Base-by-base conservation (phyloP, 2,888 invertebrate genomes). In the Lydus trimaculatus region DNA sequence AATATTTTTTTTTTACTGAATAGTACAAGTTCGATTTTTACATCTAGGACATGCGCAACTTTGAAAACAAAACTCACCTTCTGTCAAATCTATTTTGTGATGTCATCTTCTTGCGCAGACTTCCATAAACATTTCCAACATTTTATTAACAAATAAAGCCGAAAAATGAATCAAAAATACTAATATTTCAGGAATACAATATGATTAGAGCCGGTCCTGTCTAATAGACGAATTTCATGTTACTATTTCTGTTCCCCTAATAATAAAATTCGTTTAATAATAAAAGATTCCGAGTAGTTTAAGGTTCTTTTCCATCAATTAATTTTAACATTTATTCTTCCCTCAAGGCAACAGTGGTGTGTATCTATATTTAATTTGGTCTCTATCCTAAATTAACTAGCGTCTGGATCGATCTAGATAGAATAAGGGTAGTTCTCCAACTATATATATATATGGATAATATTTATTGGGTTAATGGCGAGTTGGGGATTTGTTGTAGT, bases 61-160 rank as follows among this genome's bases (percentile, higher is more conserved):
- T 52, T 6, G 23, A 25, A 25, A 52, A 25, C 25, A 25, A 23
- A 28, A 52, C 11, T 23, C 25, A 25, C 52, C 52, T 52, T 11
- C 13, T 52, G 52, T 52, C 52, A 52, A 52, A 52, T 25, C 52
- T 52, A 52, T 52, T 52, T 52, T 52, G 23, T 25, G 4, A 52
- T 52, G 17, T 43, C 43, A 52, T 52, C 52, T 52, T 52, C 52
- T 52, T 52, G 52, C 52, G 52, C 52, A 52, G 52, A 25, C 11
- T 25, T 52, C 52, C 28, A 4, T 15, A 48, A 6, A 9, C 20
- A 23, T 9, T 2, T 9, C 17, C 43, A 17, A 43, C 9, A 48
- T 43, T 4, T 43, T 1, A 48, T 48, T 20, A 48, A 9, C 9
- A 23, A 52, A 52, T 25, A 25, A 52, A 52, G 2, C n/a, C 8